Base-by-base conservation (phyloP, 92 coral and sea anemone genomes). In the Micromussa lordhowensis region DNA sequence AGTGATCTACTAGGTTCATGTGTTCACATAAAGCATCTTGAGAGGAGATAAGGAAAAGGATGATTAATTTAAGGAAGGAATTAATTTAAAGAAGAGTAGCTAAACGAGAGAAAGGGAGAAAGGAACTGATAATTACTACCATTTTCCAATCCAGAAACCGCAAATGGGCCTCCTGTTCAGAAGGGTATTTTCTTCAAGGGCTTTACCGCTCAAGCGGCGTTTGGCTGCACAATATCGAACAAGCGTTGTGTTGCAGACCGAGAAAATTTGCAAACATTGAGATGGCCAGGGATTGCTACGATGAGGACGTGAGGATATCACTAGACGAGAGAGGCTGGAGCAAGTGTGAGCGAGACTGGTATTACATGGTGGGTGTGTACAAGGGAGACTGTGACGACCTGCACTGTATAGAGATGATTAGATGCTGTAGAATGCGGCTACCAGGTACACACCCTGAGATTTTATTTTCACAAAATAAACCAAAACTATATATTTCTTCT, bases 201-300 rank as follows among this genome's bases (percentile, higher is more conserved):
- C 21, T 93, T 10, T 81, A 88, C 34, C 80, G 92, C 14, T 44
- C 90, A 22, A 78, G 48, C 26, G 87, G 58, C 16, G 38, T 29
- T 38, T 36, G 70, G 68, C 85, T 91, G 36, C 70, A 88, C 73
- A 87, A 88, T 87, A 88, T 93, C n/a, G 96, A 91, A 63, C 83
- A 91, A 44, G 94, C 94, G 22, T 80, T 40, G 38, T 93, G 96
- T 82, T 93, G 96, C 77, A 93, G 83, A 48, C 96, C 96, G 14
- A 91, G 80, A 40, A 85, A 30, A 68, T 91, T 88, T 68, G 81
- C 90, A 4, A 61, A 80, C 75, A 70, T 85, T 74, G 54, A 64
- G 55, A 81, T 85, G 32, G n/a, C 13, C 5, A 11, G n/a, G 14
- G 57, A 81, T 53, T 92, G 94, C 61, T 85, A 80, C 59, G 55